phyloP scores from a whole-genome alignment of 2,113 vertebrate genomes.

The Dolichotis patagonum region DNA sequence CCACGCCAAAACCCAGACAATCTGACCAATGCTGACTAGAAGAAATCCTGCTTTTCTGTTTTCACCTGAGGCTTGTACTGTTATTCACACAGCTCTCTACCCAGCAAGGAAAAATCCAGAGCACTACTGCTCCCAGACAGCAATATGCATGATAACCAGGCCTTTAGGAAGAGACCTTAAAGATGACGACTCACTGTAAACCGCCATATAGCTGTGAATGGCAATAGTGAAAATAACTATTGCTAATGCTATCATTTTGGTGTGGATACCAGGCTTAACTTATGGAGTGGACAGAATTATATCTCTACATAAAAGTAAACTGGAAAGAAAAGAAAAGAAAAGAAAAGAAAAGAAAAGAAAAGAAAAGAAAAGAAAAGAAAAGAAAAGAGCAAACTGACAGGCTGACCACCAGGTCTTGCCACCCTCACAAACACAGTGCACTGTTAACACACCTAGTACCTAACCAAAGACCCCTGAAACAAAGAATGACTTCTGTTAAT shows the following conservation, averaged over 20 bases:
- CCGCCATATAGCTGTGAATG: neutral
- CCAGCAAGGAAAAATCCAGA: conserved; percentile 53
- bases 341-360: neutral
- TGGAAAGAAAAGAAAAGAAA: neutral
- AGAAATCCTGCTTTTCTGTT: neutral
- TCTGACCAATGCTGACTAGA: neutral
- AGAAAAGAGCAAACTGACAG: neutral
- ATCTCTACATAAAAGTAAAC: neutral
- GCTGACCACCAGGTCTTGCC: neutral
- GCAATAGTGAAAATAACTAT: neutral
- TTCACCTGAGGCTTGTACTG: neutral
- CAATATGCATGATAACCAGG: neutral
- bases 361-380: neutral
- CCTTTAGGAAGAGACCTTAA: conserved; percentile 44
- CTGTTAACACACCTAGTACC: neutral
- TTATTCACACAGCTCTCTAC: neutral
- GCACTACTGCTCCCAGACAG: neutral
- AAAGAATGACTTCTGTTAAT: conserved; percentile 9
- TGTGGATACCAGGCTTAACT: neutral
- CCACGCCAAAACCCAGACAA: neutral
- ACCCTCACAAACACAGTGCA: neutral
- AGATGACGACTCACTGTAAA: conserved; percentile 19
- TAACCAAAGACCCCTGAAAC: neutral
- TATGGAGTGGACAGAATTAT: neutral
- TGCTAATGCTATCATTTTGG: neutral